Evolutionary conservation across 2,797 vertebrate genomes (phyloP).

Genomic region (Cheirogaleus major): DNA sequence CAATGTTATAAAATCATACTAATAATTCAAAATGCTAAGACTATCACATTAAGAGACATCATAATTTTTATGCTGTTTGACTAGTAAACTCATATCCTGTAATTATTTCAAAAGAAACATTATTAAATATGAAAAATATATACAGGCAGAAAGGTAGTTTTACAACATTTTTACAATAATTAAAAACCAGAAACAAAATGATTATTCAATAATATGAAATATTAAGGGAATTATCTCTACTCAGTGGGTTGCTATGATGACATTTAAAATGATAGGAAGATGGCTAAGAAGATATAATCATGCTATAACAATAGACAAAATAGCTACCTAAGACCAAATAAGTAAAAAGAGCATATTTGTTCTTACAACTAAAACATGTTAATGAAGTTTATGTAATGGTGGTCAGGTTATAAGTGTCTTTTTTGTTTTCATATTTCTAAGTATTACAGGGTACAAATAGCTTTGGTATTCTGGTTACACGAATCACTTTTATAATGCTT

Average conservation of each 20-base stretch:
- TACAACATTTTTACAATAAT: neutral
- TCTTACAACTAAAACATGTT: neutral
- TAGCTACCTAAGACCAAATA: neutral
- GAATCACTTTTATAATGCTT: too few species aligned
- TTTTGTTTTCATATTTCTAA: neutral
- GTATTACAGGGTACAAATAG: too few species aligned
- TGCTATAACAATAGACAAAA: neutral
- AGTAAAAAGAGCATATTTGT: neutral
- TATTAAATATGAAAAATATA: neutral
- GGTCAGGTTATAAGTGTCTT: neutral
- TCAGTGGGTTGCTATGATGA: neutral
- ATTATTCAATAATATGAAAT: neutral
- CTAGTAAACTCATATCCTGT: neutral
- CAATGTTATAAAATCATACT: neutral
- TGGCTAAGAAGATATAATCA: neutral
- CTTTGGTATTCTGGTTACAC: too few species aligned
- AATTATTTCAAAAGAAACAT: neutral
- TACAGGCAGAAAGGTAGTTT: neutral
- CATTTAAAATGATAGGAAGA: neutral
- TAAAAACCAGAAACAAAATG: neutral
- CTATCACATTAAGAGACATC: neutral
- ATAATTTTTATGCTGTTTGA: neutral
- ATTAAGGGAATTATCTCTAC: neutral
- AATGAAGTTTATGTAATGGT: neutral
- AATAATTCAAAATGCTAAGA: neutral